These are phyloP conservation scores for Psilanteris sp. DNA, from an alignment of 1,140 invertebrate genomes.

Conservation along the genomic window DNA sequence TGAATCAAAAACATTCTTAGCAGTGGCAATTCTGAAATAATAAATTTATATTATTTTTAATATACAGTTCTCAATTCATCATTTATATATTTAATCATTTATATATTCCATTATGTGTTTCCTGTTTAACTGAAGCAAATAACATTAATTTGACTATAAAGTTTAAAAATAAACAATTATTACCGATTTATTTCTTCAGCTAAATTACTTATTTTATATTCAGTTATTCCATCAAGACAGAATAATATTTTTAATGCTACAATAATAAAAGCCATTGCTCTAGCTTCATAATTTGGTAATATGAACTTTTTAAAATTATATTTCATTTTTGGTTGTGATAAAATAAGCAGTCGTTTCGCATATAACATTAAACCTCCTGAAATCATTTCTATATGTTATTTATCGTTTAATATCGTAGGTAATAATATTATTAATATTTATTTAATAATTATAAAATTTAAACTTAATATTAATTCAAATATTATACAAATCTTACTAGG, in stretches of 20 bases:
- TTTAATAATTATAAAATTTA: no score
- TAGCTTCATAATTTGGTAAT: constrained; percentile 83
- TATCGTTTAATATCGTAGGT: no score
- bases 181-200: constrained; percentile 79
- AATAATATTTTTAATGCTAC: constrained; percentile 83
- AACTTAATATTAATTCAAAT: no score
- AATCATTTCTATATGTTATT: constrained; percentile 4
- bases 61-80: no score
- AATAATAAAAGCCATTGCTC: constrained; percentile 83
- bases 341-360: constrained; percentile 73
- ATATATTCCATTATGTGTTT: no score
- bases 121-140: no score
- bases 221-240: constrained; percentile 83
- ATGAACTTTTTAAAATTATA: constrained; percentile 48
- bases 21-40: constrained; percentile 62
- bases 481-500: constrained; percentile 71
- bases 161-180: neutral
- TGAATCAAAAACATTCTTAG: constrained; percentile 61
- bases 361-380: constrained; percentile 72
- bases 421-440: neutral
- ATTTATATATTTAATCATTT: no score
- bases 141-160: no score
- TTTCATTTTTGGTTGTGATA: constrained; percentile 74
- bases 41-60: constrained; percentile 7
- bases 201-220: constrained; percentile 81